Conservation (phyloP, 2,888 invertebrate species). For the Apamea monoglypha region DNA sequence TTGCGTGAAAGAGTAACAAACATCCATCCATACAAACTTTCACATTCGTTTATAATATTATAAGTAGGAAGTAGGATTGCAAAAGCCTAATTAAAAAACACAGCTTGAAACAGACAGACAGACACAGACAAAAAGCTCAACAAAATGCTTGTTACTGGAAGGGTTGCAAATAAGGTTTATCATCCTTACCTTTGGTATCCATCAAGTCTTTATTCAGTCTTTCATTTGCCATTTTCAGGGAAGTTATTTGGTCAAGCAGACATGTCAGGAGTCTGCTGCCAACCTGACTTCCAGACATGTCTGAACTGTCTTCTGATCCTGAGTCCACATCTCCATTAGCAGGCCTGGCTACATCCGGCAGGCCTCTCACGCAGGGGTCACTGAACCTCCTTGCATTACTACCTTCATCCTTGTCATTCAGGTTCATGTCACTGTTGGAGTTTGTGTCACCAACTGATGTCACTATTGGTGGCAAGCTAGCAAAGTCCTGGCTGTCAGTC, state of each 20-base stretch:
- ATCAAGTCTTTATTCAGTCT: conserved; percentile 94
- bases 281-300: conserved; percentile 87
- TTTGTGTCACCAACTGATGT: conserved; percentile 89
- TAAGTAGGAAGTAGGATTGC: no score
- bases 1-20: no score
- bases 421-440: conserved; percentile 85
- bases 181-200: conserved; percentile 92
- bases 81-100: not conserved
- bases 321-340: conserved; percentile 88
- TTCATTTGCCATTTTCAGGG: conserved; percentile 93
- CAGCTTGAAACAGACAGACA: no score
- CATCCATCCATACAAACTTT: no score
- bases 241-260: conserved; percentile 93
- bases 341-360: conserved; percentile 83
- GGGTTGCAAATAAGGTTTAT: not conserved
- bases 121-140: not conserved
- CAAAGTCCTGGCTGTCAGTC: conserved; percentile 88
- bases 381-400: conserved; percentile 91
- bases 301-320: conserved; percentile 90
- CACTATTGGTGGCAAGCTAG: conserved; percentile 93
- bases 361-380: conserved; percentile 91
- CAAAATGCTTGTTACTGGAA: not conserved
- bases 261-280: conserved; percentile 91
- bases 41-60: no score
- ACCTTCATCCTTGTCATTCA: conserved; percentile 89